These are phyloP conservation scores for Acanthiza pusilla DNA, from an alignment of 2,797 vertebrate species.

Conservation along the genomic window DNA sequence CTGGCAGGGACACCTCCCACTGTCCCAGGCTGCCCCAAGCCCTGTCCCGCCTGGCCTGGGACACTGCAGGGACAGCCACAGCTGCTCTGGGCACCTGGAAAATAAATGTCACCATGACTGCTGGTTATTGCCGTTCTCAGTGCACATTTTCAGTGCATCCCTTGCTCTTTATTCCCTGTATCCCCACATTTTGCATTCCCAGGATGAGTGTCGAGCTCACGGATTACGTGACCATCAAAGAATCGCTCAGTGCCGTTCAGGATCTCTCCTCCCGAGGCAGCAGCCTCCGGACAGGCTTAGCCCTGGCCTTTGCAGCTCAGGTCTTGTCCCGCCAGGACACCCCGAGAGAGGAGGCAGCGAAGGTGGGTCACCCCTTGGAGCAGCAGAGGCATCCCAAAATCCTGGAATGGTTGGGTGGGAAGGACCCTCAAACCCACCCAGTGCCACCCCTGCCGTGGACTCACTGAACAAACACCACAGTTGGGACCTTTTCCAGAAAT, in stretches of 20 bases:
- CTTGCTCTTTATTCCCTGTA: background rate
- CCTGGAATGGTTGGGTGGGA: background rate
- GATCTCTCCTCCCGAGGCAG: constrained; percentile 76
- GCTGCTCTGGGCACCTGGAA: background rate
- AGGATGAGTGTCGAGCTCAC: constrained; percentile 55
- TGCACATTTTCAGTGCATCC: no score
- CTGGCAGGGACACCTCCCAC: background rate
- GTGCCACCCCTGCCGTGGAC: background rate
- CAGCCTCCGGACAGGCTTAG: constrained; percentile 75
- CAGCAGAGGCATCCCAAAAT: background rate
- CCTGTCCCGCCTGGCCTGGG: background rate
- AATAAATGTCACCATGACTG: rapidly evolving
- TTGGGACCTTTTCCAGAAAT: no score
- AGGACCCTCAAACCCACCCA: rapidly evolving
- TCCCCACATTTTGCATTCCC: background rate
- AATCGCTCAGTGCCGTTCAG: constrained; percentile 74
- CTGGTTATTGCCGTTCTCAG: background rate
- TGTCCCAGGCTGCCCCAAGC: background rate
- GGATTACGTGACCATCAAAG: constrained; percentile 75
- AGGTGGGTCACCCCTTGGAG: constrained; percentile 67
- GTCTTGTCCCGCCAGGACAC: constrained; percentile 73
- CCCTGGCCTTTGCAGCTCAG: constrained; percentile 78
- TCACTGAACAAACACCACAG: no score
- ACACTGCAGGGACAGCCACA: background rate
- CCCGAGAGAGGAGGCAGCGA: constrained; percentile 77